phyloP scores from a whole-genome alignment of 2,113 vertebrate species.

The Sinosuthora webbiana region DNA sequence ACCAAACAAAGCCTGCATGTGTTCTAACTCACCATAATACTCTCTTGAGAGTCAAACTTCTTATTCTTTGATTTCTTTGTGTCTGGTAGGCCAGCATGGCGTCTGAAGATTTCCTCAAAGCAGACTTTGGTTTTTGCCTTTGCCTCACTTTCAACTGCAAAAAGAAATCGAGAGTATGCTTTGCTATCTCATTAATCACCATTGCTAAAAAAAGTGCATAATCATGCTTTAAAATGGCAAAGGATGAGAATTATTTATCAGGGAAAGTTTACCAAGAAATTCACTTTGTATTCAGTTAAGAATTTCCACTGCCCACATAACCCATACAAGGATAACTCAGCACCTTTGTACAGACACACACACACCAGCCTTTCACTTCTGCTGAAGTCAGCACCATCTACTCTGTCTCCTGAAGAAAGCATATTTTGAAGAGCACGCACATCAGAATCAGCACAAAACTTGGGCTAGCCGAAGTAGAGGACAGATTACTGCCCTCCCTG shows the following conservation, averaged over 20 bases:
- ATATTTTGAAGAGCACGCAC: not conserved
- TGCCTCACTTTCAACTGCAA: conserved; percentile 86
- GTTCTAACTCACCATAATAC: conserved; percentile 78
- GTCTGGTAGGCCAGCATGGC: conserved; percentile 69
- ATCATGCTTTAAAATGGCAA: not conserved
- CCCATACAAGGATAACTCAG: not conserved
- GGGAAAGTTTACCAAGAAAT: not conserved
- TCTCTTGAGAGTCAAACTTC: conserved; percentile 74
- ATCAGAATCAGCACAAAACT: not conserved
- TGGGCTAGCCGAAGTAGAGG: not conserved
- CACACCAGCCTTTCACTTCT: not conserved
- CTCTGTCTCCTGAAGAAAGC: not conserved
- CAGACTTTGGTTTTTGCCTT: conserved; percentile 85
- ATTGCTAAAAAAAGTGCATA: not conserved
- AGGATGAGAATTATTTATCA: not conserved
- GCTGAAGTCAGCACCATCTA: not conserved
- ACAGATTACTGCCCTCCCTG: not conserved
- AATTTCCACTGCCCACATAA: not conserved
- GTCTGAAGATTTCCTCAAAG: conserved; percentile 88
- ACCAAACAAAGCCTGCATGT: not conserved
- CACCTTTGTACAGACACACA: not conserved
- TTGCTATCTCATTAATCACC: not conserved
- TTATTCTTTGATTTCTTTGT: conserved; percentile 76
- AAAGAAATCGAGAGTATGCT: not conserved
- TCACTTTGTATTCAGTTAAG: not conserved